Percentiles rank a stretch among this genome's conserved stretches.
Evolutionary conservation across 2,888 invertebrate genomes (phyloP).

Genomic region (Parelbella ahira): DNA sequence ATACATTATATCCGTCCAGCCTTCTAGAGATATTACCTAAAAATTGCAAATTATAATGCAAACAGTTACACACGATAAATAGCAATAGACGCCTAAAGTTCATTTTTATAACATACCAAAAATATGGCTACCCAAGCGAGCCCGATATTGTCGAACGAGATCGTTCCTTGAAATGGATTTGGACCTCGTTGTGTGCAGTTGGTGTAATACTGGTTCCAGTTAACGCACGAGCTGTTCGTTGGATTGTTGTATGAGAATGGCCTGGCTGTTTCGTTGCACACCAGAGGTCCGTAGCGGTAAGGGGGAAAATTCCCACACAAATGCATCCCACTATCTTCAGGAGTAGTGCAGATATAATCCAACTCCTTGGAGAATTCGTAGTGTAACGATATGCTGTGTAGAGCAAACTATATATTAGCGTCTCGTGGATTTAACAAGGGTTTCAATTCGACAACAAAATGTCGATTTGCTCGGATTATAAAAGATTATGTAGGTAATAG

Average conservation of each 20-base stretch:
- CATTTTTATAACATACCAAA: no score
- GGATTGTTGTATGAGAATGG: conserved; percentile 82
- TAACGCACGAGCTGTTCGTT: conserved; percentile 91
- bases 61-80: no score
- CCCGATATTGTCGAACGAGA: conserved; percentile 99
- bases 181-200: conserved; percentile 94
- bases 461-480: no score
- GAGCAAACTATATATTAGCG: conserved; percentile 3
- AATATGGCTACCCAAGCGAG: conserved; percentile 99
- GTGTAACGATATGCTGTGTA: conserved; percentile 86
- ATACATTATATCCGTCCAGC: conserved; percentile 99
- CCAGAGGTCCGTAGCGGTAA: conserved; percentile 84
- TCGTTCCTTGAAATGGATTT: conserved; percentile 99
- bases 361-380: conserved; percentile 93
- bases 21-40: conserved; percentile 99
- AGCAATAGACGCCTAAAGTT: no score
- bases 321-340: conserved; percentile 97
- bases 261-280: conserved; percentile 88
- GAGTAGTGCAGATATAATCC: conserved; percentile 98
- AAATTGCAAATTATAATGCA: conserved; percentile 28
- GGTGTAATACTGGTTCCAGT: conserved; percentile 99
- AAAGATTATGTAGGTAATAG: no score
- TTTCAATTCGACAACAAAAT: no score
- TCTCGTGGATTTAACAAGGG: background rate
- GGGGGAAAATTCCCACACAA: conserved; percentile 91